Percentiles rank a stretch among this genome's conserved stretches.
These are phyloP conservation scores for Enteromius mattozi DNA, from an alignment of 2,797 vertebrate genomes.

Conservation along the genomic window DNA sequence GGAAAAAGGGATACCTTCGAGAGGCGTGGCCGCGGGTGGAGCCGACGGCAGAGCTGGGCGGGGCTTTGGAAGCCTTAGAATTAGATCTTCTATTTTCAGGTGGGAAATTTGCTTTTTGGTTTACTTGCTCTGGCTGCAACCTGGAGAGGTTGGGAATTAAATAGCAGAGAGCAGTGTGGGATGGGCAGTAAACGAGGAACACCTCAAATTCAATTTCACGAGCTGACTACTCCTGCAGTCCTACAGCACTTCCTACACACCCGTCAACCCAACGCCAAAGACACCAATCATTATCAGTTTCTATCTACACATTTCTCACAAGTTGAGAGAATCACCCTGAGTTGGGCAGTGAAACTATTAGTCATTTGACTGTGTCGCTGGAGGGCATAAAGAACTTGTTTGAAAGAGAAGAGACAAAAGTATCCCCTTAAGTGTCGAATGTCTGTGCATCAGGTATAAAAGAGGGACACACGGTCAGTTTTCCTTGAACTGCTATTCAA, in stretches of 20 bases:
- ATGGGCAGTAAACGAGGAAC: conserved; percentile 53
- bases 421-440: background rate
- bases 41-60: conserved; percentile 93
- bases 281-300: background rate
- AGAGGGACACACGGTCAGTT: background rate
- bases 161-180: conserved; percentile 74
- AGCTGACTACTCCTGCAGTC: background rate
- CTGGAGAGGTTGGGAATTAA: conserved; percentile 92
- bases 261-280: conserved; percentile 57
- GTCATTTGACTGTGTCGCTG: background rate
- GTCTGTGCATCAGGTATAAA: background rate
- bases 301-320: conserved; percentile 8
- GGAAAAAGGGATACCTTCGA: conserved; percentile 90
- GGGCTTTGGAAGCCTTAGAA: conserved; percentile 99
- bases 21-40: conserved; percentile 98
- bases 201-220: conserved; percentile 24
- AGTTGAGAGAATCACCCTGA: background rate
- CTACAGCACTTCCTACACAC: conserved; percentile 14
- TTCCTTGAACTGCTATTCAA: background rate
- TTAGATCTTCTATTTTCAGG: conserved; percentile 99
- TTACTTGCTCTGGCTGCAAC: conserved; percentile 99
- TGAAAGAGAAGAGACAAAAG: background rate
- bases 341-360: background rate
- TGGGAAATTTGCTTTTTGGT: conserved; percentile 98
- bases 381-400: background rate